phyloP scores from a whole-genome alignment of 2,888 invertebrate species.

The Anthophora plumipes region DNA sequence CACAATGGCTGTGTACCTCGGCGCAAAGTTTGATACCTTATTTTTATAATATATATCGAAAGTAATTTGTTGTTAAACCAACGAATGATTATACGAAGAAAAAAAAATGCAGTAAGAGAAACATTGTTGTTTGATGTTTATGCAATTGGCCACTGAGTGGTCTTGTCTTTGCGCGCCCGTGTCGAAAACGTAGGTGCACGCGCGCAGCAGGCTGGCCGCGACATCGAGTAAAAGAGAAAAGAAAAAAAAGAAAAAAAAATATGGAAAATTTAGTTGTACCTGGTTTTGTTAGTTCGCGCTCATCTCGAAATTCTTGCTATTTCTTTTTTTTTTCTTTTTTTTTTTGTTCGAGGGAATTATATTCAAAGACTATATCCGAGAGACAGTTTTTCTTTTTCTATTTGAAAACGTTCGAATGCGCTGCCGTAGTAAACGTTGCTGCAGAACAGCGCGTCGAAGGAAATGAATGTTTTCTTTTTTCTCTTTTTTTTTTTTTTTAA shows the following conservation, averaged over 20 bases:
- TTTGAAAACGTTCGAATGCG: conserved; percentile 35
- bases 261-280: conserved; percentile 77
- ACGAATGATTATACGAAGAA: conserved; percentile 75
- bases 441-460: too few species aligned
- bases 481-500: neutral
- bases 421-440: conserved; percentile 27
- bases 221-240: conserved; percentile 62
- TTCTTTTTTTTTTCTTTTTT: conserved; percentile 63
- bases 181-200: conserved; percentile 62
- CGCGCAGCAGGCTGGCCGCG: conserved; percentile 70
- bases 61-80: conserved; percentile 81
- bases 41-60: conserved; percentile 82
- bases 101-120: conserved; percentile 48
- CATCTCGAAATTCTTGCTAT: conserved; percentile 71
- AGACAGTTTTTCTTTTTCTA: conserved; percentile 36
- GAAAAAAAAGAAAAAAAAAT: neutral
- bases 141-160: conserved; percentile 82
- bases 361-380: conserved; percentile 61
- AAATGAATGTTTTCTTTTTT: too few species aligned
- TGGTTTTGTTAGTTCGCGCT: conserved; percentile 77
- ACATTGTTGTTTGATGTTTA: conserved; percentile 82
- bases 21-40: conserved; percentile 84
- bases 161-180: conserved; percentile 74
- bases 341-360: too few species aligned
- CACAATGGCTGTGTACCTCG: conserved; percentile 84